These are phyloP conservation scores for Heteromyza rotundicornis DNA, from an alignment of 2,888 invertebrate species.

Conservation along the genomic window DNA sequence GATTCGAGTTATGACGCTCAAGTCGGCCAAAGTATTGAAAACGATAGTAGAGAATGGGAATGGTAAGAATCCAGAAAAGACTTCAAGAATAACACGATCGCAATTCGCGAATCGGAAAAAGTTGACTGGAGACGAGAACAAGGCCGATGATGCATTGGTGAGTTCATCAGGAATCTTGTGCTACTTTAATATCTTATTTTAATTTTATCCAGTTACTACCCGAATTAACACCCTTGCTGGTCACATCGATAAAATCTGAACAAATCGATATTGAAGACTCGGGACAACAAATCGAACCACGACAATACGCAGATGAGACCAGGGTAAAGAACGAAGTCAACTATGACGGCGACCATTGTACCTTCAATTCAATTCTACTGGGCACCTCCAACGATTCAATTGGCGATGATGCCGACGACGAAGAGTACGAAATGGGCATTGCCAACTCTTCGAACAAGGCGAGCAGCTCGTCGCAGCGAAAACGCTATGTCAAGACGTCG, in stretches of 20 bases:
- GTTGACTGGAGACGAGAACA: neutral
- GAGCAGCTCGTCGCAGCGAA: conserved; percentile 24
- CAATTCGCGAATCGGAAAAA: too few species aligned
- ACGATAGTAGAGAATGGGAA: conserved; percentile 6
- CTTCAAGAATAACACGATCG: too few species aligned
- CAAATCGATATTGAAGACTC: conserved; percentile 23
- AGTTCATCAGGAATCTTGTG: conserved; percentile 5
- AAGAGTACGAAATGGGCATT: conserved; percentile 22
- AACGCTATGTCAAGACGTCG: conserved; percentile 27
- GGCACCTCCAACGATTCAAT: conserved; percentile 13
- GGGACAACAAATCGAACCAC: conserved; percentile 12
- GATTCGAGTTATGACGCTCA: conserved; percentile 42
- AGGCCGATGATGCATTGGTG: conserved; percentile 33
- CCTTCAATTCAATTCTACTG: too few species aligned
- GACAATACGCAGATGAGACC: too few species aligned
- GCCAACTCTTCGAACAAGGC: conserved; percentile 25
- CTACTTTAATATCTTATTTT: neutral
- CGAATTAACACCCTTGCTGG: conserved; percentile 24
- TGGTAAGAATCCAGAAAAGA: conserved; percentile 1
- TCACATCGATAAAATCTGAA: conserved; percentile 33
- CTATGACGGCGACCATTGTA: neutral
- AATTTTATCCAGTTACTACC: conserved; percentile 32
- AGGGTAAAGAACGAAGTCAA: conserved; percentile 22
- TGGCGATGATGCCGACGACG: conserved; percentile 27
- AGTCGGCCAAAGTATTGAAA: conserved; percentile 35